These are phyloP conservation scores for Oceanodroma leucorhoa DNA, from an alignment of 2,797 vertebrate genomes.

Conservation along the genomic window DNA sequence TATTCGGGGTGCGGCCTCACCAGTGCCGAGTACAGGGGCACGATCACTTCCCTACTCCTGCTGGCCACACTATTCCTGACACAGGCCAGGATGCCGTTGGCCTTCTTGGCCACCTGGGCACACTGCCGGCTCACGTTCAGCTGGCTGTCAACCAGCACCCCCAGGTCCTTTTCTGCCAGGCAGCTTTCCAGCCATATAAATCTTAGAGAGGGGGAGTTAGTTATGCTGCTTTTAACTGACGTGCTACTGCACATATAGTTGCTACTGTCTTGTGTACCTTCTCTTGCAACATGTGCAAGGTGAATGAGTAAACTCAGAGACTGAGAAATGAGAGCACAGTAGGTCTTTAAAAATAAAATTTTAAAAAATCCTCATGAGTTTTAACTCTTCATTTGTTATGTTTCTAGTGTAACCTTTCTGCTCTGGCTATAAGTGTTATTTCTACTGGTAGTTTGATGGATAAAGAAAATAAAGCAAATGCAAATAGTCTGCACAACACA, in stretches of 20 bases:
- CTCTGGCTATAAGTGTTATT: background rate
- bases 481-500: background rate
- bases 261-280: background rate
- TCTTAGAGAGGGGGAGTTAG: background rate
- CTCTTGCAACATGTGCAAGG: background rate
- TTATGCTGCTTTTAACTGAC: background rate
- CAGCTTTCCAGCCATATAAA: too few species aligned
- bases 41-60: too few species aligned
- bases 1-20: too few species aligned
- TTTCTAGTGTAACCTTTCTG: background rate
- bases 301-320: background rate
- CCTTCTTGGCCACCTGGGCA: too few species aligned
- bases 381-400: fast-evolving
- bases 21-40: too few species aligned
- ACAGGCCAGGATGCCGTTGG: too few species aligned
- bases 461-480: background rate
- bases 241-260: background rate
- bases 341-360: background rate
- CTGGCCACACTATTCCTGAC: too few species aligned
- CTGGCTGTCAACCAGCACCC: too few species aligned
- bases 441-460: background rate
- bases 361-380: background rate
- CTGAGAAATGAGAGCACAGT: background rate
- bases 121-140: too few species aligned
- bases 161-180: too few species aligned